Evolutionary conservation across 2,113 vertebrate genomes (phyloP), one percentile per base, ranked within the genome.

Genomic region (Alectura lathami): DNA sequence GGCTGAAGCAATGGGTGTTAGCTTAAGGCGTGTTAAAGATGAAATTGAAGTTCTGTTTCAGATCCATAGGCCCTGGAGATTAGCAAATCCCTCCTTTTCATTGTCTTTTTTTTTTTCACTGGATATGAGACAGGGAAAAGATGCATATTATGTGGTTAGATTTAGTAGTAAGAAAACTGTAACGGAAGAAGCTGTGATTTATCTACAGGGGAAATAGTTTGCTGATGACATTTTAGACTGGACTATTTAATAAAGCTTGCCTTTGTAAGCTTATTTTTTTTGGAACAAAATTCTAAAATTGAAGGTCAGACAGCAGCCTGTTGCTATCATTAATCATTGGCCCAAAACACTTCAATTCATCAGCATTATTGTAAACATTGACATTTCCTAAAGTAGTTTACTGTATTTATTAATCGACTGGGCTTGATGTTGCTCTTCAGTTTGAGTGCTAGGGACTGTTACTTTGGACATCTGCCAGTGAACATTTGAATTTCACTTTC

Each of bases 161-260:
- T 60, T 68, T 84, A 84, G 48, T 74, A 78, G 67, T 88, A 90
- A 91, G 83, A 54, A 70, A 60, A 30, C 40, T 48, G 60, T 77
- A 93, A 92, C 30, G 54, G 78, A 95, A 83, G 56, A 77, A 86
- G 36, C 68, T 82, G n/a, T 81, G 56, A 86, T 89, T 94, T 94
- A 94, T 94, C 77, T 92, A 38, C 62, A 95, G 32, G 40, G 92
- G 92, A 96, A 97, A 96, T 97, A 95, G 83, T 74, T 96, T 86
- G 48, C 62, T 96, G 62, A 89, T 95, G 94, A 95, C 92, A 82
- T 91, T 66, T 86, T 36, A 60, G 36, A 54, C 80, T 89, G 88
- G 56, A 40, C 86, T 68, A 47, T 74, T 92, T 83, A 86, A 91
- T 79, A 93, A 93, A 84, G 56, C 94, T 84, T 92, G 69, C 57